These are phyloP conservation scores for Drosophila tani DNA, from an alignment of 1,140 invertebrate species.

Conservation along the genomic window DNA sequence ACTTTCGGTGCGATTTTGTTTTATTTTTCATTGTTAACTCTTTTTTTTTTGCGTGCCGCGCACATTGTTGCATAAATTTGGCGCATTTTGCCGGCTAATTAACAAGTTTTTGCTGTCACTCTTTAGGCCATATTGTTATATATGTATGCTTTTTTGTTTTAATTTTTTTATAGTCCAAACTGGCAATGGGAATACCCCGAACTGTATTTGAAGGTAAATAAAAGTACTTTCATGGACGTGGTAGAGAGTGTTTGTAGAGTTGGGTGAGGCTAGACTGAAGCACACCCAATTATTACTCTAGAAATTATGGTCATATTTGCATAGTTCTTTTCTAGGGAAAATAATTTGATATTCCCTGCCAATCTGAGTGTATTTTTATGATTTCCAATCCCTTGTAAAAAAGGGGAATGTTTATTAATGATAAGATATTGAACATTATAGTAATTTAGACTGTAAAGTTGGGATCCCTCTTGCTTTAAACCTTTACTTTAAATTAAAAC, in stretches of 20 bases:
- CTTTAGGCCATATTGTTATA: conserved; percentile 6
- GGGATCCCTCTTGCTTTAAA: too few relatives aligned
- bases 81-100: conserved; percentile 35
- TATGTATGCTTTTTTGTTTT: neutral
- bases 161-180: neutral
- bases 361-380: neutral
- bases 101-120: conserved; percentile 18
- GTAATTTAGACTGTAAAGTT: too few relatives aligned
- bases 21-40: conserved; percentile 6
- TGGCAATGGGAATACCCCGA: neutral
- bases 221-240: neutral
- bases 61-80: conserved; percentile 32
- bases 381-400: neutral
- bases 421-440: too few relatives aligned
- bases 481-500: too few relatives aligned
- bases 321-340: neutral
- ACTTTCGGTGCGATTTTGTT: conserved; percentile 26
- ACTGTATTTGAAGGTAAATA: conserved; percentile 2
- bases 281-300: neutral
- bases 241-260: neutral
- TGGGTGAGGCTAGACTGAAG: neutral
- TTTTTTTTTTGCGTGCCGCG: conserved; percentile 14
- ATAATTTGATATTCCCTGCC: neutral
- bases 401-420: neutral
- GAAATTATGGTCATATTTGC: neutral